Percentiles rank a stretch among this genome's conserved stretches.
Evolutionary conservation across 2,113 vertebrate species (phyloP).

Genomic region (Artemisiospiza belli): DNA sequence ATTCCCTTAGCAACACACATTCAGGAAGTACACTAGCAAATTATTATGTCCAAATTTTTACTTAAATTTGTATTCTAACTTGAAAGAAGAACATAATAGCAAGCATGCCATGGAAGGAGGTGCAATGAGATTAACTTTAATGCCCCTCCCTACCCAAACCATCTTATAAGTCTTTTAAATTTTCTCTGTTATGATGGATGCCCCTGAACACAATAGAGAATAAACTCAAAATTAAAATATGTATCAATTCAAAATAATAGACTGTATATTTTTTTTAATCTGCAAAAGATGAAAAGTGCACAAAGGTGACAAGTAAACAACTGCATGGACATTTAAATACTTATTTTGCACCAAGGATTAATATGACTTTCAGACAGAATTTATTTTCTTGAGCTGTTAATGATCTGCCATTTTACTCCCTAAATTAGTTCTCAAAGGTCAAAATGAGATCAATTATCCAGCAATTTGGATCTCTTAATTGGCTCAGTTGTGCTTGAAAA

Average conservation of each 20-base stretch:
- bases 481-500: constrained; percentile 52
- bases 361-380: constrained; percentile 1
- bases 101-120: not conserved
- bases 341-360: constrained; percentile 1
- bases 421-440: constrained; percentile 74
- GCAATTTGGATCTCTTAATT: constrained; percentile 68
- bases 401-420: constrained; percentile 62
- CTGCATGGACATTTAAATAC: not conserved
- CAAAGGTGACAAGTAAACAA: not conserved
- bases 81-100: not conserved
- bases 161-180: no score
- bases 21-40: not conserved
- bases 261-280: not conserved
- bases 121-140: not conserved
- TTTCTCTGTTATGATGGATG: not conserved
- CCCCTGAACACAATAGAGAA: not conserved
- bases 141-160: not conserved
- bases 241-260: not conserved
- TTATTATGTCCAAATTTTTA: not conserved
- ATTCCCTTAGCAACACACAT: not conserved
- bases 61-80: not conserved
- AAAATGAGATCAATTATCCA: constrained; percentile 70
- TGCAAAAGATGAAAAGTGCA: not conserved
- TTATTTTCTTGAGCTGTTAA: constrained; percentile 62
- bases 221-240: not conserved